These are phyloP conservation scores for Eulemur mongoz DNA, from an alignment of 2,797 vertebrate genomes.

Conservation along the genomic window DNA sequence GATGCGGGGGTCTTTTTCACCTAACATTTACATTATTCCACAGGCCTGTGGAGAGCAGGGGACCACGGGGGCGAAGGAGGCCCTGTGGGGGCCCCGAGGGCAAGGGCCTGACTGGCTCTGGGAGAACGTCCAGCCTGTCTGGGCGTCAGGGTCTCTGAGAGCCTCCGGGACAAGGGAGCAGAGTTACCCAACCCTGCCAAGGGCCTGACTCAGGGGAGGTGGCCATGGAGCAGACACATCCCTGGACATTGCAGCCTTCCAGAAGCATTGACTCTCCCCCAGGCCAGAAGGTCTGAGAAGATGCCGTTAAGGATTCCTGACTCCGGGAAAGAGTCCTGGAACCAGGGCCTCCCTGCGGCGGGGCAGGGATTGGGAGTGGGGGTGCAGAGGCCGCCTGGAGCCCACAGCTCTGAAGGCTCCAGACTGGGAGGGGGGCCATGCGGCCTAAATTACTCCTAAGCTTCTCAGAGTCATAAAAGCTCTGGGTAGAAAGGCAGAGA, in stretches of 20 bases:
- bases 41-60: not conserved
- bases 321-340: not conserved
- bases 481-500: not conserved
- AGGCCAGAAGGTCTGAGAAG: not conserved
- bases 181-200: not conserved
- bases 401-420: not conserved
- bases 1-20: not conserved
- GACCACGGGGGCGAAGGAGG: not conserved
- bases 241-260: no score
- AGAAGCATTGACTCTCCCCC: not conserved
- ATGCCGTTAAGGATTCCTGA: not conserved
- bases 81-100: fast-evolving
- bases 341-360: not conserved
- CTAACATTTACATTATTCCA: not conserved
- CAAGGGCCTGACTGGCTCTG: no score
- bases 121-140: no score
- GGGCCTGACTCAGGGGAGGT: not conserved
- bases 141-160: not conserved
- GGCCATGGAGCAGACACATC: fast-evolving
- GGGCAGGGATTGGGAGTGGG: no score
- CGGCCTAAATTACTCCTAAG: not conserved
- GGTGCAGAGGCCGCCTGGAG: not conserved
- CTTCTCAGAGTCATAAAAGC: not conserved
- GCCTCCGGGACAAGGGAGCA: not conserved
- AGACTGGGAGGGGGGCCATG: not conserved